Evolutionary conservation across 2,888 invertebrate genomes (phyloP), one percentile per base, ranked within the genome.

Genomic region (Chesias legatella): DNA sequence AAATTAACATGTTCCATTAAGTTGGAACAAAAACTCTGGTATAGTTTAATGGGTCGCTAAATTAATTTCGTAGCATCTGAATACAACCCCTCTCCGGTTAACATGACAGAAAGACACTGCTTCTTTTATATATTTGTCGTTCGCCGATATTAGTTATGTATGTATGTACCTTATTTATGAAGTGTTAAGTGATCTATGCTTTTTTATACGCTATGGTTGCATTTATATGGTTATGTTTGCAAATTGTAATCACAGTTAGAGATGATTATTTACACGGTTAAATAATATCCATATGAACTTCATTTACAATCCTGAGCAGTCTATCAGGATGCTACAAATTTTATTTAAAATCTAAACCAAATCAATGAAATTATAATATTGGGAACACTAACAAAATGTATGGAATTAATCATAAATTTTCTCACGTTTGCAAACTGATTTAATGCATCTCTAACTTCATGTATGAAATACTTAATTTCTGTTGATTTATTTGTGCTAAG

Each of bases 121-220:
- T 26, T 37, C 22, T 35, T 1, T 26, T 9, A 21, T 10, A 55
- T 48, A 42, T 34, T 38, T 13, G 22, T 31, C 25, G 38, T 39
- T 32, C 28, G 27, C 22, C 25, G 39, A 40, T 24, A 34, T 46
- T 33, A 25, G 30, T 47, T 40, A 26, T 27, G 37, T 36, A 31
- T 33, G 28, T 17, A 37, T 37, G 34, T 39, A 33, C 56, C 56
- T 69, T 68, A 69, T 73, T 73, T 71, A 67, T 71, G 62, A 67
- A 60, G 61, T 71, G 71, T 74, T 73, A 62, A 60, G 56, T 51
- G 65, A 57, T 58, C 67, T 60, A 56, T 64, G 67, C n/a, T n/a
- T 63, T 73, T 17, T 17, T 17, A 17, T 17, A 17, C 5, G 13
- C 13, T 17, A 17, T 72, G 68, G 60, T 67, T 71, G 84, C 84